Percentiles rank a stretch among this genome's conserved stretches.
phyloP scores from a whole-genome alignment of 64 coral and sea anemone species.

The Dendronephthya gigantea region DNA sequence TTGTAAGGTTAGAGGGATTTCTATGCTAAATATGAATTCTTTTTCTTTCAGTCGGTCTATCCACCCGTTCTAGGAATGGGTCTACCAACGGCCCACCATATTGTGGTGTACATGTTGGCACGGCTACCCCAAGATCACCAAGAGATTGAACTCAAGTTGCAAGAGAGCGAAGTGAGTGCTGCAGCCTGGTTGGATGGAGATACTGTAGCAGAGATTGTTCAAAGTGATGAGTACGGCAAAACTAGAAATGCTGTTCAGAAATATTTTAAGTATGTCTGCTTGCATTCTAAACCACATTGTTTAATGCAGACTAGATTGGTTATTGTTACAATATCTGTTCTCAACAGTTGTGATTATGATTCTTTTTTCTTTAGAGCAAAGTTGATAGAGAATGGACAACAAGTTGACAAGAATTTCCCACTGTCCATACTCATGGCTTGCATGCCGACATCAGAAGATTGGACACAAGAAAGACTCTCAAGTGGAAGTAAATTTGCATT shows the following conservation, averaged over 20 bases:
- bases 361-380: constrained; percentile 46
- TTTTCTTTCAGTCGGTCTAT: constrained; percentile 64
- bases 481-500: constrained; percentile 81
- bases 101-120: constrained; percentile 73
- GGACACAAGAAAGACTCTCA: constrained; percentile 50
- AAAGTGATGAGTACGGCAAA: constrained; percentile 90
- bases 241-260: constrained; percentile 46
- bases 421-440: constrained; percentile 67
- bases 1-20: no score
- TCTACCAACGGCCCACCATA: constrained; percentile 70
- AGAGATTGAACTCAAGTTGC: constrained; percentile 48
- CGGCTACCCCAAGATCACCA: constrained; percentile 27
- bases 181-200: constrained; percentile 66
- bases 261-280: constrained; percentile 40
- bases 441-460: constrained; percentile 30
- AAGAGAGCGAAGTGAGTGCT: constrained; percentile 54
- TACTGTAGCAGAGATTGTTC: constrained; percentile 24
- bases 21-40: no score
- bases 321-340: no score
- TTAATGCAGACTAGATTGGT: no score
- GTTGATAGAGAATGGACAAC: constrained; percentile 36
- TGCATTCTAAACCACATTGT: no score
- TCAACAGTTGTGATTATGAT: neutral
- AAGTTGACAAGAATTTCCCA: constrained; percentile 42
- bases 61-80: constrained; percentile 62